Percentiles rank a stretch among this genome's conserved stretches.
These are phyloP conservation scores for Asobara japonica DNA, from an alignment of 1,140 invertebrate genomes.

Conservation along the genomic window DNA sequence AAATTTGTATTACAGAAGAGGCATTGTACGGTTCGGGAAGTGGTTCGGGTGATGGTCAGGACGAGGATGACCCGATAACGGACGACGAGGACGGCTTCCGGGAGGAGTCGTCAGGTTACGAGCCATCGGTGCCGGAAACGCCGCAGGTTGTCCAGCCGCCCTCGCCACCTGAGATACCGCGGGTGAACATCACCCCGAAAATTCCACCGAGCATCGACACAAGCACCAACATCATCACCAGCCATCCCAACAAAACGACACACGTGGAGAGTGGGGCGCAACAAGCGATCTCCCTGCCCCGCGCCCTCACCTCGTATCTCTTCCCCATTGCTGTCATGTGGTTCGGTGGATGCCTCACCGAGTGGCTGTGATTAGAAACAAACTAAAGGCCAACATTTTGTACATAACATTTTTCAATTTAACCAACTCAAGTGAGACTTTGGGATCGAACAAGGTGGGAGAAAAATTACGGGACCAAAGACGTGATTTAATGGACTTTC, in stretches of 20 bases:
- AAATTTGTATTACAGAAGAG: constrained; percentile 62
- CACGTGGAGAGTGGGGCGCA: constrained; percentile 46
- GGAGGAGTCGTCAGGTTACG: constrained; percentile 60
- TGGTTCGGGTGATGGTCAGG: constrained; percentile 68
- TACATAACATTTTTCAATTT: constrained; percentile 53
- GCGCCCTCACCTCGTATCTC: constrained; percentile 78
- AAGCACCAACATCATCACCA: background rate
- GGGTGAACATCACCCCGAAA: constrained; percentile 2
- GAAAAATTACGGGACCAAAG: too few relatives aligned
- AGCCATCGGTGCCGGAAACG: constrained; percentile 40
- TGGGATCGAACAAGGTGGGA: too few relatives aligned
- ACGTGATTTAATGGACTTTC: too few relatives aligned
- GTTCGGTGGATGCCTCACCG: constrained; percentile 82
- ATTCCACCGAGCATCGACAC: background rate
- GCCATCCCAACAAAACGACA: constrained; percentile 43
- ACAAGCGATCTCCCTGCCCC: constrained; percentile 71
- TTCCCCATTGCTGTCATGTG: constrained; percentile 83
- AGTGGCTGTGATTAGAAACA: constrained; percentile 77
- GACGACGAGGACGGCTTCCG: constrained; percentile 62
- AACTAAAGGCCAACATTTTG: constrained; percentile 46
- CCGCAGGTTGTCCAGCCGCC: constrained; percentile 10
- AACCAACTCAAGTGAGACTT: constrained; percentile 11
- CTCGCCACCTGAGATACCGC: constrained; percentile 41
- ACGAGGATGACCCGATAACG: constrained; percentile 65
- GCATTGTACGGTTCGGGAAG: constrained; percentile 69